A percentile compares a stretch with the other conserved stretches of the same genome.
Conservation (phyloP, 2,797 vertebrate genomes). For the Pteronotus mesoamericanus region DNA sequence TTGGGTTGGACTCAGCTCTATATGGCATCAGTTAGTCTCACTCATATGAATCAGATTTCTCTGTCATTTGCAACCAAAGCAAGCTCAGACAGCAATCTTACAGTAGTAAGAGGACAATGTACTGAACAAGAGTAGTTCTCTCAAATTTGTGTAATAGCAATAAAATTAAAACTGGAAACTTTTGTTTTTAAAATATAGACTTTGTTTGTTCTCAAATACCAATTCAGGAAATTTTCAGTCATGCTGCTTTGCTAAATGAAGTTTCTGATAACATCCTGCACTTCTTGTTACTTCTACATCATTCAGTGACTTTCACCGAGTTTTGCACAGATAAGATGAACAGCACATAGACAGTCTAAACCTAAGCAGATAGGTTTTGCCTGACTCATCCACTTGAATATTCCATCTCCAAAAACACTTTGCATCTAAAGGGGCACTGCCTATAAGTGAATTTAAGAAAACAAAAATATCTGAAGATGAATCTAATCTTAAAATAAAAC, state of each 20-base stretch:
- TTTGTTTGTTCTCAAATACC: neutral
- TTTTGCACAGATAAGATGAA: neutral
- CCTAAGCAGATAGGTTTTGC: neutral
- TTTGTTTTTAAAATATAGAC: neutral
- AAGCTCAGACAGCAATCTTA: neutral
- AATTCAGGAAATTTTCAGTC: neutral
- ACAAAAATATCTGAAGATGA: slow-evolving; percentile 34
- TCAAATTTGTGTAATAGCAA: neutral
- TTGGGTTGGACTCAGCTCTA: neutral
- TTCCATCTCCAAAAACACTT: neutral
- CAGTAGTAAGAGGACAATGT: neutral
- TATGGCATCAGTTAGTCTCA: neutral
- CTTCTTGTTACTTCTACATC: neutral
- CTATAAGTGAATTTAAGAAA: slow-evolving; percentile 8
- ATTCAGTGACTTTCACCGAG: neutral
- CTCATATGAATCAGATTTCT: neutral
- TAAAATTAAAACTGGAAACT: neutral
- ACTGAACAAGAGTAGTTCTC: neutral
- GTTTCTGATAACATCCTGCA: neutral
- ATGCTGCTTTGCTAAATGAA: neutral
- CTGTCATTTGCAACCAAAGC: neutral
- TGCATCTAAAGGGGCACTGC: neutral
- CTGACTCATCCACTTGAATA: neutral
- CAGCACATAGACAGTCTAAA: rapidly evolving
- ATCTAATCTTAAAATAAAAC: slow-evolving; percentile 55